A percentile compares a stretch with the other conserved stretches of the same genome.
phyloP scores from a whole-genome alignment of 2,113 vertebrate genomes.

The Tenebrosternarchus preto region DNA sequence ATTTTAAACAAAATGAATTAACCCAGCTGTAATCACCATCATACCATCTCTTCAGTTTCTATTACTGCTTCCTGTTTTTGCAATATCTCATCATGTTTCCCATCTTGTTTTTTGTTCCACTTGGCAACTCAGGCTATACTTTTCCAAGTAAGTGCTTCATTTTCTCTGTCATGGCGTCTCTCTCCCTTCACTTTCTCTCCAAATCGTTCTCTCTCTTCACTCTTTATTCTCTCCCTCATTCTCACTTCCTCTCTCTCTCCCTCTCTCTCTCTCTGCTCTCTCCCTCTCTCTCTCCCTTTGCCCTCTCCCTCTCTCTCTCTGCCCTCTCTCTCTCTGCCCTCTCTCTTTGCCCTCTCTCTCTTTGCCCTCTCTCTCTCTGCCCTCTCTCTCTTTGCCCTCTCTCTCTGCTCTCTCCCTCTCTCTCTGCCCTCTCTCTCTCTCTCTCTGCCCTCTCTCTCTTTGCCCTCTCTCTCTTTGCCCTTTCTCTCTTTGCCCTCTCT shows the following conservation, averaged over 20 bases:
- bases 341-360: too few relatives aligned
- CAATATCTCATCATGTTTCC: slow-evolving; percentile 67
- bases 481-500: too few relatives aligned
- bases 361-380: background rate
- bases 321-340: too few relatives aligned
- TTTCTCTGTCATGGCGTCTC: slow-evolving; percentile 31
- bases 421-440: too few relatives aligned
- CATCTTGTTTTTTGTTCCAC: slow-evolving; percentile 80
- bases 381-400: background rate
- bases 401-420: slow-evolving; percentile 51
- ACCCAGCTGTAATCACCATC: slow-evolving; percentile 27
- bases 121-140: slow-evolving; percentile 86
- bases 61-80: slow-evolving; percentile 69
- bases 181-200: slow-evolving; percentile 60
- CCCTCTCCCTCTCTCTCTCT: background rate
- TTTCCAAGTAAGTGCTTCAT: slow-evolving; percentile 93
- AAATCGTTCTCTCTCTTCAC: slow-evolving; percentile 23
- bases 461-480: slow-evolving; percentile 63
- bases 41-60: slow-evolving; percentile 59
- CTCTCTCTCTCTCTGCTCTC: slow-evolving; percentile 13
- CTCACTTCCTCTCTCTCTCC: slow-evolving; percentile 21
- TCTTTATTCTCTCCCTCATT: slow-evolving; percentile 56
- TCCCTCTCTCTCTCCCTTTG: slow-evolving; percentile 33
- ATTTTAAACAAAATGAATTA: background rate
- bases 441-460: background rate